phyloP scores from a whole-genome alignment of 1,140 invertebrate species.

The Neodiprion pinetum region DNA sequence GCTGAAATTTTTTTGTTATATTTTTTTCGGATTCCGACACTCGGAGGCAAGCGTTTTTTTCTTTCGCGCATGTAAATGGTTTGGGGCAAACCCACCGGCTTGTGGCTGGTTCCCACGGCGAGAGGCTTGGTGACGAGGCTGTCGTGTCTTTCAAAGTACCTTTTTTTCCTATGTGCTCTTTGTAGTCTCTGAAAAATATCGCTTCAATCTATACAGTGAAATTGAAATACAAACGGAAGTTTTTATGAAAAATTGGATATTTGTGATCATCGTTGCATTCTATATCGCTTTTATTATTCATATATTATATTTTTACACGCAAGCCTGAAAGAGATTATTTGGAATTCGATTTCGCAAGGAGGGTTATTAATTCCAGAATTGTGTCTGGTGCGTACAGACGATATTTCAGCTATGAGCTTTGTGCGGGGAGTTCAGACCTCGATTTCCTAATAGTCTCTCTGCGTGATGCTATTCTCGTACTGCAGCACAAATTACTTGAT shows the following conservation, averaged over 20 bases:
- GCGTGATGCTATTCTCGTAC: not conserved
- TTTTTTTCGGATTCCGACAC: not conserved
- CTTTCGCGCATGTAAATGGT: not conserved
- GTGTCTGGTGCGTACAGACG: not conserved
- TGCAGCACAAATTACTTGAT: constrained; percentile 1
- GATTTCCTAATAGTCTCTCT: constrained; percentile 1
- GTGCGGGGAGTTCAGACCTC: constrained; percentile 3
- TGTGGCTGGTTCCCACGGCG: constrained; percentile 68
- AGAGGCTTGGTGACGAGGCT: constrained; percentile 77
- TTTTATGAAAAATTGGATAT: constrained; percentile 8
- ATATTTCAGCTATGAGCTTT: not conserved
- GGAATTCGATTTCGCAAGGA: not conserved
- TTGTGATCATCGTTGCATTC: not conserved
- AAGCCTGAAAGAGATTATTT: constrained; percentile 1
- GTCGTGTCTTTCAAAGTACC: constrained; percentile 74
- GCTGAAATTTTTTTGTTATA: not conserved
- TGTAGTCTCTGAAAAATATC: constrained; percentile 75
- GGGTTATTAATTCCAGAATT: constrained; percentile 13
- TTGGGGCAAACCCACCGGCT: constrained; percentile 60
- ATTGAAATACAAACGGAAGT: constrained; percentile 17
- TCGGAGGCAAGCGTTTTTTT: not conserved
- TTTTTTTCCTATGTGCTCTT: constrained; percentile 80
- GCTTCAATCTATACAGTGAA: constrained; percentile 16
- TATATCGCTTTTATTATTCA: not conserved
- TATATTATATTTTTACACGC: not conserved